A percentile compares a stretch with the other conserved stretches of the same genome.
Evolutionary conservation across 2,888 invertebrate species (phyloP).

Genomic region (Yponomeuta sedellus): DNA sequence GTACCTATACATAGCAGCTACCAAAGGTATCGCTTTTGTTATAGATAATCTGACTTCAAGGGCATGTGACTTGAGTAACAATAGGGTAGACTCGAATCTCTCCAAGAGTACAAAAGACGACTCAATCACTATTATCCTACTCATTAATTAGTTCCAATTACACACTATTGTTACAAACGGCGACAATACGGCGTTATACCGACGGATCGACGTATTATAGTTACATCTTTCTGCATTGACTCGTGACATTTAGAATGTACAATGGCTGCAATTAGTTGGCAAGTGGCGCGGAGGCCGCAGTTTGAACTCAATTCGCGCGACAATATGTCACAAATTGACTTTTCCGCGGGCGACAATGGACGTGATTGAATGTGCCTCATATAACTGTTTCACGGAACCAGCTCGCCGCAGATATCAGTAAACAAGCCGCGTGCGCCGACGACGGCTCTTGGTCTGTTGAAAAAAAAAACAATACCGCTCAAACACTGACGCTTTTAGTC

Average conservation of each 20-base stretch:
- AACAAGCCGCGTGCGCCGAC: background rate
- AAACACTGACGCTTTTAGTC: background rate
- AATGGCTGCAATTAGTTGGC: constrained; percentile 7
- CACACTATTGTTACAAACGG: background rate
- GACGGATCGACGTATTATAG: background rate
- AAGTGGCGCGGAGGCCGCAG: constrained; percentile 1
- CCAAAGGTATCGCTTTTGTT: too few relatives aligned
- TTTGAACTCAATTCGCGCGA: constrained; percentile 1
- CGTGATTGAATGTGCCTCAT: constrained; percentile 5
- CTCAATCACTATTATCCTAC: too few relatives aligned
- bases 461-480: constrained; percentile 7
- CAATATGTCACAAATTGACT: constrained; percentile 3
- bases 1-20: too few relatives aligned
- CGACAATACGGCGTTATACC: background rate
- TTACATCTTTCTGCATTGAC: background rate
- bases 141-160: too few relatives aligned
- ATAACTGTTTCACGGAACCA: constrained; percentile 9
- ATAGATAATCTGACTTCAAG: too few relatives aligned
- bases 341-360: background rate
- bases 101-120: too few relatives aligned
- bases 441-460: background rate
- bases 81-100: too few relatives aligned
- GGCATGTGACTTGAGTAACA: too few relatives aligned
- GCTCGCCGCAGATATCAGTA: background rate
- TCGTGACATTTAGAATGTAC: constrained; percentile 7